Percentiles rank a stretch among this genome's conserved stretches.
Evolutionary conservation across 2,888 invertebrate species (phyloP).

Genomic region (Escarpia spicata): DNA sequence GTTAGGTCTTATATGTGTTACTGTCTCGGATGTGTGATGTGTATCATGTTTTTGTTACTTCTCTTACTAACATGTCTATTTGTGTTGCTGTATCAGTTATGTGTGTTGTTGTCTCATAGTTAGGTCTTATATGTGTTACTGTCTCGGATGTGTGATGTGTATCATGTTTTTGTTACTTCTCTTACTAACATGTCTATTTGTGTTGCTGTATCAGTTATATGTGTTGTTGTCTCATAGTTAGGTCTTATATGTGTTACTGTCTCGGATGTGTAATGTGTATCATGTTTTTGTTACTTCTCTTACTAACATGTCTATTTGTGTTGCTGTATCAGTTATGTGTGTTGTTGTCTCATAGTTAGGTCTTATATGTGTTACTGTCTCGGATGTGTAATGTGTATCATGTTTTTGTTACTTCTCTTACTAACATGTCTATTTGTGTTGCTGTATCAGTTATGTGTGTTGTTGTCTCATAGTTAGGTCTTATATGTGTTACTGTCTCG

Average conservation of each 20-base stretch:
- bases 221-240: background rate
- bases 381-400: background rate
- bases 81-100: background rate
- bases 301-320: background rate
- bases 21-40: no score
- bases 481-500: background rate
- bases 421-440: no score
- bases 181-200: background rate
- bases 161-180: no score
- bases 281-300: background rate
- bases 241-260: no score
- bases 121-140: background rate
- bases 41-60: no score
- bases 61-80: no score
- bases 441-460: background rate
- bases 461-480: background rate
- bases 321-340: background rate
- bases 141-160: no score
- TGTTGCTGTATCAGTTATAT: background rate
- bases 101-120: background rate
- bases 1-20: background rate
- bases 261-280: no score
- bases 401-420: background rate
- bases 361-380: no score
- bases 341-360: no score